These are phyloP conservation scores for Anadara kagoshimensis DNA, from an alignment of 1,140 invertebrate genomes.

Conservation along the genomic window DNA sequence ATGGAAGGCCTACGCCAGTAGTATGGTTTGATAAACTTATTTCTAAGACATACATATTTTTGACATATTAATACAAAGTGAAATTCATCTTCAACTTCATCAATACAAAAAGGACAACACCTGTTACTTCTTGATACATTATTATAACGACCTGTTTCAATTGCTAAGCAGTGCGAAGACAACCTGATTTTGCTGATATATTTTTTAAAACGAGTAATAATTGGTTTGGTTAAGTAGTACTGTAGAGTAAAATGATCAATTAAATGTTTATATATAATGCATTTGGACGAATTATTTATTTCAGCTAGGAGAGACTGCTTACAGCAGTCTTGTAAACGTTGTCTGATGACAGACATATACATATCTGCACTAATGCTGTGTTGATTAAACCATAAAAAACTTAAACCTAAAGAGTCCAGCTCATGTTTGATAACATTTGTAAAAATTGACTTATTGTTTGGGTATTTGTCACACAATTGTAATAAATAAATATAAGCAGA, in stretches of 20 bases:
- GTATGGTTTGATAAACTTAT: slow-evolving; percentile 5
- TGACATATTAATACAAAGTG: background rate
- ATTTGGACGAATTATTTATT: background rate
- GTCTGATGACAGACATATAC: background rate
- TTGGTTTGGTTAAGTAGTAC: background rate
- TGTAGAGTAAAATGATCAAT: background rate
- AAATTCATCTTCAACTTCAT: slow-evolving; percentile 7
- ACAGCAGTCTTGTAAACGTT: background rate
- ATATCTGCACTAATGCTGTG: background rate
- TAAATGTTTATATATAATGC: slow-evolving; percentile 2
- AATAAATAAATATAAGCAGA: slow-evolving; percentile 8
- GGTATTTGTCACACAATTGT: background rate
- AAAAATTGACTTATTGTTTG: background rate
- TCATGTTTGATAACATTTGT: background rate
- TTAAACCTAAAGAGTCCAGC: background rate
- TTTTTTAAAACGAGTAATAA: background rate
- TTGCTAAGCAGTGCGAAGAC: background rate
- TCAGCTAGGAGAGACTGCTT: background rate
- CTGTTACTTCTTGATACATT: background rate
- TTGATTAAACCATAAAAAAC: background rate
- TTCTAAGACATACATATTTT: background rate
- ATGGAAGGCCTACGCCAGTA: slow-evolving; percentile 5
- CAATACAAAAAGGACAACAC: background rate
- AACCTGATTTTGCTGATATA: background rate
- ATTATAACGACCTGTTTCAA: slow-evolving; percentile 5